Evolutionary conservation across 2,797 vertebrate species (phyloP).

Genomic region (Liasis olivaceus): DNA sequence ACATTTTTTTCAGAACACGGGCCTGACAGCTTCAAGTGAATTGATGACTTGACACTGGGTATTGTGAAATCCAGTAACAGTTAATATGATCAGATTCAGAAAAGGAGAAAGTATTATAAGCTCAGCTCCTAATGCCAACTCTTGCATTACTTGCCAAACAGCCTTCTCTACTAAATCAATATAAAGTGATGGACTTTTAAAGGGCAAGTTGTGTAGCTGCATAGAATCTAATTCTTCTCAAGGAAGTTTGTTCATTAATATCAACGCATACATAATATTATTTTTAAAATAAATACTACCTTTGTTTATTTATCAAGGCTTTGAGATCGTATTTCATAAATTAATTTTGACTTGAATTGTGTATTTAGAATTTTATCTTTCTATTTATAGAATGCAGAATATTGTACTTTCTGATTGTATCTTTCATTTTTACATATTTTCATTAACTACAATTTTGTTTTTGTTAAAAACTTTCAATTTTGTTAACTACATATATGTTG

Average conservation of each 20-base stretch:
- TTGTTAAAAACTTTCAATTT: not conserved
- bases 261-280: not conserved
- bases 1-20: not conserved
- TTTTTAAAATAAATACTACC: not conserved
- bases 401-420: not conserved
- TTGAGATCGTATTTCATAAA: not conserved
- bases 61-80: not conserved
- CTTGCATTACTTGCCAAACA: conserved; percentile 34
- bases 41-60: not conserved
- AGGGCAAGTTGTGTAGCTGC: not conserved
- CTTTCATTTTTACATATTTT: not conserved
- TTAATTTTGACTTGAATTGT: not conserved
- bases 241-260: not conserved
- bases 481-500: not conserved
- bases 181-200: not conserved
- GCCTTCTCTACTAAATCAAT: conserved; percentile 41
- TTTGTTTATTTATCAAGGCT: not conserved
- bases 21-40: conserved; percentile 27
- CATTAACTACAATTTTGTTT: too few species aligned
- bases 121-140: not conserved
- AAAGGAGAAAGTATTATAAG: conserved; percentile 47
- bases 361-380: not conserved
- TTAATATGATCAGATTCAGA: conserved; percentile 40
- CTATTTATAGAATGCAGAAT: not conserved
- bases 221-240: not conserved